These are phyloP conservation scores for Thysanoteuthis rhombus DNA, from an alignment of 2,888 invertebrate genomes.

Conservation along the genomic window DNA sequence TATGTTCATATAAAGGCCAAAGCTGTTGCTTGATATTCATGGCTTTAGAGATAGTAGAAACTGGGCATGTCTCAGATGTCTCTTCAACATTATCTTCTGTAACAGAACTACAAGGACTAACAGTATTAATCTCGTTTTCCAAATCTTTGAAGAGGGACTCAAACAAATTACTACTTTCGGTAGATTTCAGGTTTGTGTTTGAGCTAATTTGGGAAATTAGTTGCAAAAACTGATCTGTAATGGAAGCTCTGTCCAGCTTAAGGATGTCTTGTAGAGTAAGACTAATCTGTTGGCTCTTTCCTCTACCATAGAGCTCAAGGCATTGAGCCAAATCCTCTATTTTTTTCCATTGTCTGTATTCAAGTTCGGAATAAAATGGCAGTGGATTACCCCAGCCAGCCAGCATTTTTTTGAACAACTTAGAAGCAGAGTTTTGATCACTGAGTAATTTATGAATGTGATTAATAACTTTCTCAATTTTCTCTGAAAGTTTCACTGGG, in stretches of 20 bases:
- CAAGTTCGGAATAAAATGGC: background rate
- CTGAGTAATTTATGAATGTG: conserved; percentile 19
- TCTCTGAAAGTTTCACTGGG: conserved; percentile 17
- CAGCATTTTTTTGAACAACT: conserved; percentile 22
- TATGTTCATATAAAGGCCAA: conserved; percentile 26
- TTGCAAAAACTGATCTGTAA: conserved; percentile 20
- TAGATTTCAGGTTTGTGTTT: background rate
- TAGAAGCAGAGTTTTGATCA: conserved; percentile 20
- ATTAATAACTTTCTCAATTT: conserved; percentile 22
- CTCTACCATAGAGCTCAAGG: conserved; percentile 13
- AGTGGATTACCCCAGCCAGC: conserved; percentile 18
- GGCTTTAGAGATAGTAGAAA: background rate
- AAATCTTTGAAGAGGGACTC: conserved; percentile 21
- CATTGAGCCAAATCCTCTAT: background rate
- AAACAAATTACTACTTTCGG: background rate
- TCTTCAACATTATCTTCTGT: background rate
- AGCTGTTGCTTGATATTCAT: background rate
- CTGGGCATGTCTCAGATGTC: background rate
- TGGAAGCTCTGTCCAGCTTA: conserved; percentile 23
- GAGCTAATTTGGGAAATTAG: background rate
- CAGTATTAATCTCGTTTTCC: background rate
- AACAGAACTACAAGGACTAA: background rate
- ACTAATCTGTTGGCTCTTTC: background rate
- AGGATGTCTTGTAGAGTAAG: background rate
- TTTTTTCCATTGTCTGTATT: conserved; percentile 21